Evolutionary conservation across 2,797 vertebrate species (phyloP), one percentile per base, ranked within the genome.

Genomic region (Phaenicophaeus curvirostris): DNA sequence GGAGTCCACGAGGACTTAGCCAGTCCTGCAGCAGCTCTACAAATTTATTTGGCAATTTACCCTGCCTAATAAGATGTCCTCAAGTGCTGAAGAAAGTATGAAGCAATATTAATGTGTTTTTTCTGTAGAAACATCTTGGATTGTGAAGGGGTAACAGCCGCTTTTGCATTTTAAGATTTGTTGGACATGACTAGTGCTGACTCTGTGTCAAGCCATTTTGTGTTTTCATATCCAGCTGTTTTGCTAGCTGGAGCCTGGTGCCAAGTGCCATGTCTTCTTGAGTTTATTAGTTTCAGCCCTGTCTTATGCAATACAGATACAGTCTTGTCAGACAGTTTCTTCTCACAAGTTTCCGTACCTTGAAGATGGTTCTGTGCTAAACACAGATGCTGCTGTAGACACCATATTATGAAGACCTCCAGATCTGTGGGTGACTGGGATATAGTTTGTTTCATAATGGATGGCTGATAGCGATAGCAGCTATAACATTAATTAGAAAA

Each of bases 181-280:
- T 24, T 73, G 71, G 67, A 20, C 21, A 0, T 21, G 51, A 44
- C 13, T 50, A 35, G 3, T 13, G 4, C 16, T 1, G 4, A 30
- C 7, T 37, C 62, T 48, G 24, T 10, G 19, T 54, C 44, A 50
- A 55, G 11, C 15, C 25, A 24, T 50, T 65, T 54, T 37, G 16
- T 2, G 1, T 71, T 83, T 63, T 37, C n/a, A 9, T 8, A 61
- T 12, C 27, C 57, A 41, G 7, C 4, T 37, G 31, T 35, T 89
- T 46, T 74, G 53, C 68, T 63, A 63, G 20, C 53, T 69, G 79
- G 21, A 87, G 10, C 10, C 30, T 61, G 20, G 24, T 77, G 35
- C 53, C 0, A 0, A 44, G 12, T 39, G 37, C 39, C 3, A 0
- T 51, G 31, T 41, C 69, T 59, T 72, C 50, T 30, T 55, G 41